phyloP scores from a whole-genome alignment of 2,113 vertebrate genomes.

The cat (Felis catus) region F.catus_Fca126_mat1.0 CM031413.1:94982501-94983000 shows the following conservation, averaged over 20 bases:
- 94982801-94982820: conserved; percentile 38
- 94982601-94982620: conserved; percentile 48
- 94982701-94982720: not conserved
- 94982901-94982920: not conserved
- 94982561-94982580: conserved; percentile 18
- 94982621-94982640: conserved; percentile 47
- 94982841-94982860: conserved; percentile 35
- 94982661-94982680: conserved; percentile 42
- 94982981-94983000: not conserved
- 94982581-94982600: not conserved
- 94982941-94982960: not conserved
- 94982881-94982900: not conserved
- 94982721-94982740: conserved; percentile 36
- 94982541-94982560: conserved; percentile 49
- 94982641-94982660: conserved; percentile 57
- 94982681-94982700: conserved; percentile 3
- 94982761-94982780: not conserved
- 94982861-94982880: not conserved
- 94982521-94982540: not conserved
- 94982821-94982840: conserved; percentile 16
- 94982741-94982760: conserved; percentile 59
- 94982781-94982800: not conserved
- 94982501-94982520: not conserved
- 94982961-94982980: not conserved
- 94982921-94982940: not conserved